phyloP scores from a whole-genome alignment of 2,888 invertebrate species.

The Melinaea menophilus region DNA sequence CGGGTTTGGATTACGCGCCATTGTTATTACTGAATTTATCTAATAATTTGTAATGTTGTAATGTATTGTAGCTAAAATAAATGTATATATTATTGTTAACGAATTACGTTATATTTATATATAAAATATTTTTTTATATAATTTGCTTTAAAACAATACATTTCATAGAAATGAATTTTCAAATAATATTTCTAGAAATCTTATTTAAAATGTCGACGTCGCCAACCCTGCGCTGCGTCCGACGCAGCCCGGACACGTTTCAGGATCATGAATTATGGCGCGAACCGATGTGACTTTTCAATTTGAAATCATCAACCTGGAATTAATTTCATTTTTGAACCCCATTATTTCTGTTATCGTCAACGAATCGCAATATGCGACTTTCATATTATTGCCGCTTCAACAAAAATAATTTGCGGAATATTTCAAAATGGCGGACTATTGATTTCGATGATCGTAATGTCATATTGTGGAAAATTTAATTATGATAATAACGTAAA shows the following conservation, averaged over 20 bases:
- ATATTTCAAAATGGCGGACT: conserved; percentile 29
- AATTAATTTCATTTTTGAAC: conserved; percentile 79
- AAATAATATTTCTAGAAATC: not conserved
- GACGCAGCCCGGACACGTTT: conserved; percentile 76
- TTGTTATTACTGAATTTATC: conserved; percentile 5
- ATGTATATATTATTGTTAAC: too few relatives aligned
- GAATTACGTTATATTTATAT: too few relatives aligned
- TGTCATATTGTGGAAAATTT: not conserved
- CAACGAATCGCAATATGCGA: conserved; percentile 75
- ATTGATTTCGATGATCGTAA: conserved; percentile 20
- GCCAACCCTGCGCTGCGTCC: conserved; percentile 66
- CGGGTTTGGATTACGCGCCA: not conserved
- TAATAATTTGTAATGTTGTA: not conserved
- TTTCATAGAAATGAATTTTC: not conserved
- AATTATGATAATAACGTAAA: too few relatives aligned
- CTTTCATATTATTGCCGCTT: conserved; percentile 69
- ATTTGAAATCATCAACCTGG: conserved; percentile 79
- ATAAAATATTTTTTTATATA: too few relatives aligned
- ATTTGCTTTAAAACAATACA: too few relatives aligned
- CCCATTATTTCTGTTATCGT: conserved; percentile 78
- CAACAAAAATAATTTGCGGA: conserved; percentile 65
- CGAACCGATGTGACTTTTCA: conserved; percentile 79
- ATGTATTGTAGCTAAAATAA: not conserved
- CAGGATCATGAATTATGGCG: conserved; percentile 77
- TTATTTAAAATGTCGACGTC: conserved; percentile 9